phyloP scores from a whole-genome alignment of 2,888 invertebrate species.

The Metalampra italica region DNA sequence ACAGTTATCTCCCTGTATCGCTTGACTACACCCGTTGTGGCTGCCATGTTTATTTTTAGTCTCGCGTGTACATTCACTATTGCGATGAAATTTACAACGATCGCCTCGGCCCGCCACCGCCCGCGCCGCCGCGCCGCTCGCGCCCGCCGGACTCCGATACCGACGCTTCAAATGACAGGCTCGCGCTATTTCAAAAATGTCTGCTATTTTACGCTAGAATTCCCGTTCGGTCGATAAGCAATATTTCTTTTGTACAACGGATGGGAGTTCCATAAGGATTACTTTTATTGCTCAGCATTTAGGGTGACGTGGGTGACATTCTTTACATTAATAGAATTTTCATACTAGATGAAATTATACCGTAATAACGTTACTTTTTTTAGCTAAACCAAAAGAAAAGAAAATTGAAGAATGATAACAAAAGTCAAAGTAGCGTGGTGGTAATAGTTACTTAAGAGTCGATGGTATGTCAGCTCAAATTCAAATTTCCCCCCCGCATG shows the following conservation, averaged over 20 bases:
- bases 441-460: too few relatives aligned
- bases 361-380: too few relatives aligned
- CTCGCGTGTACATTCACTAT: slow-evolving; percentile 65
- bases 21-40: slow-evolving; percentile 62
- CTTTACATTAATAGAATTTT: slow-evolving; percentile 3
- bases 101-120: slow-evolving; percentile 44
- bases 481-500: too few relatives aligned
- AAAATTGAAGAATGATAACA: too few relatives aligned
- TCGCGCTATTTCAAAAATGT: slow-evolving; percentile 69
- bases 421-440: too few relatives aligned
- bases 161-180: slow-evolving; percentile 63
- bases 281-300: slow-evolving; percentile 46
- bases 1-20: slow-evolving; percentile 63
- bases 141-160: slow-evolving; percentile 53
- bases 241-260: slow-evolving; percentile 59
- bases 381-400: too few relatives aligned
- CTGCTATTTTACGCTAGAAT: slow-evolving; percentile 64
- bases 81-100: slow-evolving; percentile 70
- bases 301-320: slow-evolving; percentile 16
- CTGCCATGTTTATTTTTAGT: slow-evolving; percentile 71
- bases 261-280: slow-evolving; percentile 45
- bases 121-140: too few relatives aligned
- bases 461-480: too few relatives aligned
- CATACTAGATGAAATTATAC: too few relatives aligned
- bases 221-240: slow-evolving; percentile 54